Evolutionary conservation across 2,113 vertebrate genomes (phyloP).

Genomic region (Elanus axillaris): DNA sequence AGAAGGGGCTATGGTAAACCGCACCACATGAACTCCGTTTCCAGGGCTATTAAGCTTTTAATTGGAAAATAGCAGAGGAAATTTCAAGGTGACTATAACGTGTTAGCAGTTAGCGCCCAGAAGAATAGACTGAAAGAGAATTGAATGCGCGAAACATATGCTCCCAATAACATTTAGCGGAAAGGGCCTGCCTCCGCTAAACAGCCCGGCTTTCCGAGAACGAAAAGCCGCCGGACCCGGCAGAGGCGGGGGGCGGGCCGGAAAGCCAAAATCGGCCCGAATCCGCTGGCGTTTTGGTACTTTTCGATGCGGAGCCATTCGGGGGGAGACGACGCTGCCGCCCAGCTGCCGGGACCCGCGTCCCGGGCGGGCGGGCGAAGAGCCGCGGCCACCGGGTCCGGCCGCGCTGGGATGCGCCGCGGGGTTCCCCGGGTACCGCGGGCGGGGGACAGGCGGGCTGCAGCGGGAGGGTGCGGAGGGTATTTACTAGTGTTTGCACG

Average conservation of each 20-base stretch:
- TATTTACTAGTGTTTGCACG: background rate
- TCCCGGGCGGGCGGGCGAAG: no score
- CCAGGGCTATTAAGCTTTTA: conserved; percentile 99
- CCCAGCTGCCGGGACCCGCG: no score
- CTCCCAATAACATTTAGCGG: conserved; percentile 58
- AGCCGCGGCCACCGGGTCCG: background rate
- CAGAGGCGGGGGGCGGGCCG: background rate
- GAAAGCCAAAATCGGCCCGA: background rate
- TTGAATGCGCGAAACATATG: conserved; percentile 71
- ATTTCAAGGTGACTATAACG: conserved; percentile 94
- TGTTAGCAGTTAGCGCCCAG: conserved; percentile 74
- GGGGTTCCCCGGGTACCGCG: no score
- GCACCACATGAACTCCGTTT: conserved; percentile 94
- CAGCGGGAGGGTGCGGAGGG: accelerated
- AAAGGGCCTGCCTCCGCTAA: background rate
- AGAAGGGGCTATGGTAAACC: conserved; percentile 86
- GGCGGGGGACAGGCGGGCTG: no score
- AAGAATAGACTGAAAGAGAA: conserved; percentile 63
- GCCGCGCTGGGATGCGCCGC: background rate
- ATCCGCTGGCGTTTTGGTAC: background rate
- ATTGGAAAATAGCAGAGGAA: conserved; percentile 96
- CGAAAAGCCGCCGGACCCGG: background rate
- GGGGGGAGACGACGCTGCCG: background rate
- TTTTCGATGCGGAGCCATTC: background rate
- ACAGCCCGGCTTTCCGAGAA: background rate